These are phyloP conservation scores for Deroplatys truncata DNA, from an alignment of 2,888 invertebrate genomes.

Conservation along the genomic window DNA sequence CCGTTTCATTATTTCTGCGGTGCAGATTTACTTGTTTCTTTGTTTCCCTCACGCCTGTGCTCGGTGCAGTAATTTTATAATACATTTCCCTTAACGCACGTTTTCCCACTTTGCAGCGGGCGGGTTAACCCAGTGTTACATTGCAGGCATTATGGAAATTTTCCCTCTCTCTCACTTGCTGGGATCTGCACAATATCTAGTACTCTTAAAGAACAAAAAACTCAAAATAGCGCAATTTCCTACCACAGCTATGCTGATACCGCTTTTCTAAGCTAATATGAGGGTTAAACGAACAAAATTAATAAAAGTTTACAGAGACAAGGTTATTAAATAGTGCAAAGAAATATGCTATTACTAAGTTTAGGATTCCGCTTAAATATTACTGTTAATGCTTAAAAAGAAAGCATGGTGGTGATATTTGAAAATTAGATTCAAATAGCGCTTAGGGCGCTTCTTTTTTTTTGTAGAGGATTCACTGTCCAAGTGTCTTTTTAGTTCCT, in stretches of 20 bases:
- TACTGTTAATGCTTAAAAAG: too few species aligned
- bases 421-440: too few species aligned
- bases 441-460: too few species aligned
- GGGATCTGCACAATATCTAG: neutral
- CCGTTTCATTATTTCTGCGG: neutral
- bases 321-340: too few species aligned
- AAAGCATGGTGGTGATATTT: too few species aligned
- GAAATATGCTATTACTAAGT: too few species aligned
- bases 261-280: neutral
- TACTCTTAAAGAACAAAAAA: neutral
- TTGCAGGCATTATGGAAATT: neutral
- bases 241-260: neutral
- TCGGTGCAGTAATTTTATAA: neutral
- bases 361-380: too few species aligned
- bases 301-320: neutral
- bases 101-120: neutral
- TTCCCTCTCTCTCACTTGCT: neutral
- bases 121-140: neutral
- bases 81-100: neutral
- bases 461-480: too few species aligned
- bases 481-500: too few species aligned
- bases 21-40: neutral
- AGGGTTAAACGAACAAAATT: neutral
- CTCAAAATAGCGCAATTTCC: neutral
- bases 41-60: neutral